A percentile compares a stretch with the other conserved stretches of the same genome.
Evolutionary conservation across 2,113 vertebrate species (phyloP).

Genomic region (Phaetusa simplex): DNA sequence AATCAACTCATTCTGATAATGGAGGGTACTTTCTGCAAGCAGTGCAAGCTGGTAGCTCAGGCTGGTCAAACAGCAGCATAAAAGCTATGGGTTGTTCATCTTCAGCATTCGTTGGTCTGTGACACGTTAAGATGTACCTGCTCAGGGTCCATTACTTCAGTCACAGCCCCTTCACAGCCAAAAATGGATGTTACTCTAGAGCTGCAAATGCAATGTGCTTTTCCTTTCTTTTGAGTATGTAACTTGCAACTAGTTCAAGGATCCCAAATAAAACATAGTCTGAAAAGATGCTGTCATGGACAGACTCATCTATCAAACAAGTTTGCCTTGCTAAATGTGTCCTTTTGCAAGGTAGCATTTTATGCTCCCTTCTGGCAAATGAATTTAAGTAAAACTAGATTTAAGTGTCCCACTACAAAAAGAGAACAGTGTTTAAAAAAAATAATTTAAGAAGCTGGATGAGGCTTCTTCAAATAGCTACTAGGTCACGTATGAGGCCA

Average conservation of each 20-base stretch:
- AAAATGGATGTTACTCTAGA: neutral
- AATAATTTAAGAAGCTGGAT: neutral
- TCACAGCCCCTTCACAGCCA: conserved; percentile 17
- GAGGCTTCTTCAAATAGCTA: neutral
- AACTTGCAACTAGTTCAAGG: neutral
- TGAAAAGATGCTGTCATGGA: neutral
- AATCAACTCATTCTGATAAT: neutral
- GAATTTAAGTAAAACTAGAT: neutral
- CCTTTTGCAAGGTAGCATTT: neutral
- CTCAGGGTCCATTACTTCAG: neutral
- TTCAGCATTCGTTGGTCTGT: neutral
- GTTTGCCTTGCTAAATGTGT: neutral
- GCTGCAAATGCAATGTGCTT: neutral
- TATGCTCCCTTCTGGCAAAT: neutral
- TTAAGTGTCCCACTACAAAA: neutral
- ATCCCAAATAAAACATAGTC: neutral
- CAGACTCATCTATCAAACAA: neutral
- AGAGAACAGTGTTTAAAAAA: neutral
- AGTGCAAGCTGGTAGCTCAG: neutral
- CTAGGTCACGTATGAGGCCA: neutral
- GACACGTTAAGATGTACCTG: conserved; percentile 20
- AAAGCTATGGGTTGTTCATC: neutral
- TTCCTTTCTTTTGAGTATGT: neutral
- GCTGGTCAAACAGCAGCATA: neutral
- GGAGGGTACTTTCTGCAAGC: neutral